These are phyloP conservation scores for Trogon surrucura DNA, from an alignment of 2,113 vertebrate genomes.

Conservation along the genomic window DNA sequence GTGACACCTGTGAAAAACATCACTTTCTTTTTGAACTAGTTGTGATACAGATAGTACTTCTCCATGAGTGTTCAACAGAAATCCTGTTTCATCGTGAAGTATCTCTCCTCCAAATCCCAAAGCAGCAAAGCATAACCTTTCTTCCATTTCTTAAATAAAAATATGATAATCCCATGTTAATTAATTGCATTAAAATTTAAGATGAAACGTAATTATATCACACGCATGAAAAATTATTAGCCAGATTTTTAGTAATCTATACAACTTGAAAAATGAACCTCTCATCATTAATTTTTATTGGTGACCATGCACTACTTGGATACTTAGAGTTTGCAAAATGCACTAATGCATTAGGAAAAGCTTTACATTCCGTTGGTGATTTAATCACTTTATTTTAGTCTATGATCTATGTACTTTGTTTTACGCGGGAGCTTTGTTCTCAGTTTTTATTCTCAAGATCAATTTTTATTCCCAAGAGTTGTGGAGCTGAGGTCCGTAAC, in stretches of 20 bases:
- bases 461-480: not conserved
- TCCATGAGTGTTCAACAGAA: not conserved
- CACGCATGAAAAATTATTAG: slow-evolving; percentile 15
- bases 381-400: not conserved
- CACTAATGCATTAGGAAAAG: not conserved
- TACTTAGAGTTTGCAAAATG: not conserved
- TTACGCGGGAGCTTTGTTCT: not conserved
- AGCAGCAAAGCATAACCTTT: not conserved
- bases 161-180: slow-evolving; percentile 6
- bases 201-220: not conserved
- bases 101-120: not conserved
- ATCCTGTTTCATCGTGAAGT: not conserved
- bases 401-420: not conserved
- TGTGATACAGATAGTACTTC: not conserved
- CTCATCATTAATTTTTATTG: not conserved
- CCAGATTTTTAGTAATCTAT: not conserved
- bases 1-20: not conserved
- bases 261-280: not conserved
- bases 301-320: not conserved
- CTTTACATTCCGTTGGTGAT: not conserved
- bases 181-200: slow-evolving; percentile 38
- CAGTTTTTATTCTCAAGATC: not conserved
- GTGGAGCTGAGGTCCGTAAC: not conserved
- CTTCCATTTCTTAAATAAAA: not conserved
- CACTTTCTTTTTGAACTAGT: not conserved